A percentile compares a stretch with the other conserved stretches of the same genome.
These are phyloP conservation scores for Agrenia bidenticulata DNA, from an alignment of 2,888 invertebrate genomes.

Conservation along the genomic window DNA sequence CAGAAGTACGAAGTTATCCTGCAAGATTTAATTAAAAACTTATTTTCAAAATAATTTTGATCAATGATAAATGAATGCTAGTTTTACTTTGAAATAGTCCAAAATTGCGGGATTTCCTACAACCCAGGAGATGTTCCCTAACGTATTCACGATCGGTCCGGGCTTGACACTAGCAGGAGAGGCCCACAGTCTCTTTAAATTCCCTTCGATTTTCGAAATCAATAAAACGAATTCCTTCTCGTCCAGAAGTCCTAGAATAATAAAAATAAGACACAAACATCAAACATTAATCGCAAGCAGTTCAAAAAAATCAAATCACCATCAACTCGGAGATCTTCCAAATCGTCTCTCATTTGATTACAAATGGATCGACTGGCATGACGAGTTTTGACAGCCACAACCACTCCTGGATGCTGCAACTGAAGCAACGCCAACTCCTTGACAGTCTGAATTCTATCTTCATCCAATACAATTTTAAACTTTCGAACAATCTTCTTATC, in stretches of 20 bases:
- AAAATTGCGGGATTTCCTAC: conserved; percentile 28
- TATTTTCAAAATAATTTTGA: neutral
- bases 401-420: conserved; percentile 64
- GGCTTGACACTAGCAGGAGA: conserved; percentile 46
- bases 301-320: conserved; percentile 24
- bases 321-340: conserved; percentile 62
- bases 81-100: too few relatives aligned
- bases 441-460: conserved; percentile 59
- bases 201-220: conserved; percentile 61
- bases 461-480: conserved; percentile 52
- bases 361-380: conserved; percentile 67
- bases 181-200: conserved; percentile 58
- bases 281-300: neutral
- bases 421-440: conserved; percentile 62
- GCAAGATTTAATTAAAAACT: neutral
- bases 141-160: conserved; percentile 55
- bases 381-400: conserved; percentile 66
- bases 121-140: conserved; percentile 51
- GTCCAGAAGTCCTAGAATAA: conserved; percentile 61
- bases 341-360: conserved; percentile 63
- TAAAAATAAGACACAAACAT: neutral
- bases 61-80: too few relatives aligned
- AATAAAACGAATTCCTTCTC: conserved; percentile 63
- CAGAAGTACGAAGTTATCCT: conserved; percentile 54
- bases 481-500: conserved; percentile 55